phyloP scores from a whole-genome alignment of 1,140 invertebrate species.

The Parapsyche elsis region DNA sequence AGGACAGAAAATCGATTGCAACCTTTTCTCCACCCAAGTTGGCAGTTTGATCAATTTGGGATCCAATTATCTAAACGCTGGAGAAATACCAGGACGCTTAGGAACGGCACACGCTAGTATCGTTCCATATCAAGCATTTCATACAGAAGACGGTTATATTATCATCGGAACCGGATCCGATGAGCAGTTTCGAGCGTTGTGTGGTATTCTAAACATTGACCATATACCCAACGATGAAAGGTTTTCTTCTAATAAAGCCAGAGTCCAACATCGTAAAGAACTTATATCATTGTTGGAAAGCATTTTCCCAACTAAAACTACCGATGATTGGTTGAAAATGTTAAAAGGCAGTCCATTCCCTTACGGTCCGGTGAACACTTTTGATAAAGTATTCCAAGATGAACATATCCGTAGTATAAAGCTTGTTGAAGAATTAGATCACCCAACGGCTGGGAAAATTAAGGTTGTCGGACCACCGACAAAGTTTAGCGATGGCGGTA shows the following conservation, averaged over 20 bases:
- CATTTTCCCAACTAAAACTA: conserved; percentile 75
- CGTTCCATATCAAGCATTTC: conserved; percentile 93
- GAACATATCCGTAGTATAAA: conserved; percentile 82
- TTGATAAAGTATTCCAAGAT: conserved; percentile 88
- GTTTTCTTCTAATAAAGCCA: conserved; percentile 77
- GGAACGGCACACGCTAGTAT: conserved; percentile 95
- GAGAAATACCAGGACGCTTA: conserved; percentile 79
- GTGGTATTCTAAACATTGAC: conserved; percentile 72
- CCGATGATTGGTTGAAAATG: conserved; percentile 79
- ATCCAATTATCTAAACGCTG: conserved; percentile 91
- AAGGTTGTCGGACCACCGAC: conserved; percentile 90
- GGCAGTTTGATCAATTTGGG: conserved; percentile 90
- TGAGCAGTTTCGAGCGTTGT: conserved; percentile 79
- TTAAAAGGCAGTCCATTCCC: conserved; percentile 85
- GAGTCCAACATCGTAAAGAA: conserved; percentile 82
- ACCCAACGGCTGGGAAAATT: conserved; percentile 77
- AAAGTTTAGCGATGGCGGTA: conserved; percentile 78
- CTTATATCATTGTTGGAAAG: conserved; percentile 74
- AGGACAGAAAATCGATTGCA: conserved; percentile 94
- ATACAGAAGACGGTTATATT: conserved; percentile 83
- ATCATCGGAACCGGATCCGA: conserved; percentile 88
- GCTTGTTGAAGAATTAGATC: conserved; percentile 81
- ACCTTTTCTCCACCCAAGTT: conserved; percentile 93
- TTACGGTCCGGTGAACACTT: conserved; percentile 89
- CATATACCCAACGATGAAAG: conserved; percentile 73